Percentiles rank a stretch among this genome's conserved stretches.
These are phyloP conservation scores for Rugalucina vietnamica DNA, from an alignment of 2,888 invertebrate species.

Conservation along the genomic window DNA sequence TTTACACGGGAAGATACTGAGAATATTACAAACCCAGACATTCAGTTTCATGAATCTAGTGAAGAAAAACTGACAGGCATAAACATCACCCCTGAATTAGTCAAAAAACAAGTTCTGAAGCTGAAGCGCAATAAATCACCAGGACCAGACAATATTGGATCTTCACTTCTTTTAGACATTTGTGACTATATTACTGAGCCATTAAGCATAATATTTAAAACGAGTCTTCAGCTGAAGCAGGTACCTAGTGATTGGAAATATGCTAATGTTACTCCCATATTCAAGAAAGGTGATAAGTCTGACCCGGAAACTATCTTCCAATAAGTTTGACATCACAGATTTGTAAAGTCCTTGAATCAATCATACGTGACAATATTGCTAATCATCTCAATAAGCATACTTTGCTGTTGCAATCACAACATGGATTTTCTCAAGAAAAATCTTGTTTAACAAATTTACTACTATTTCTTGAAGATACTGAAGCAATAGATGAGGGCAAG, in stretches of 20 bases:
- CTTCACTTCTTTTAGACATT: too few relatives aligned
- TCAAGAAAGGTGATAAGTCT: slow-evolving; percentile 19
- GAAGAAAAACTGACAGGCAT: neutral
- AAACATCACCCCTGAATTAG: neutral
- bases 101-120: neutral
- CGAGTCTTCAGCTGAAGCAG: neutral
- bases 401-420: neutral
- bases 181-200: slow-evolving; percentile 12
- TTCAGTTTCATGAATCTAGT: too few relatives aligned
- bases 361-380: neutral
- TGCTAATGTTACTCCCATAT: slow-evolving; percentile 10
- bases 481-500: too few relatives aligned
- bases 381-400: neutral
- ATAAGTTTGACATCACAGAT: too few relatives aligned
- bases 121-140: too few relatives aligned
- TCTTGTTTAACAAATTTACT: neutral
- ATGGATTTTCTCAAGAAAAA: neutral
- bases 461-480: too few relatives aligned
- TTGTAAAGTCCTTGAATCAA: too few relatives aligned
- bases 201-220: neutral
- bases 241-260: slow-evolving; percentile 18
- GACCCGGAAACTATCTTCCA: neutral
- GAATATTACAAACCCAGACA: too few relatives aligned
- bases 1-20: neutral
- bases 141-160: too few relatives aligned